A percentile compares a stretch with the other conserved stretches of the same genome.
Conservation (phyloP, 2,888 invertebrate genomes). For the Agrochola lychnidis region DNA sequence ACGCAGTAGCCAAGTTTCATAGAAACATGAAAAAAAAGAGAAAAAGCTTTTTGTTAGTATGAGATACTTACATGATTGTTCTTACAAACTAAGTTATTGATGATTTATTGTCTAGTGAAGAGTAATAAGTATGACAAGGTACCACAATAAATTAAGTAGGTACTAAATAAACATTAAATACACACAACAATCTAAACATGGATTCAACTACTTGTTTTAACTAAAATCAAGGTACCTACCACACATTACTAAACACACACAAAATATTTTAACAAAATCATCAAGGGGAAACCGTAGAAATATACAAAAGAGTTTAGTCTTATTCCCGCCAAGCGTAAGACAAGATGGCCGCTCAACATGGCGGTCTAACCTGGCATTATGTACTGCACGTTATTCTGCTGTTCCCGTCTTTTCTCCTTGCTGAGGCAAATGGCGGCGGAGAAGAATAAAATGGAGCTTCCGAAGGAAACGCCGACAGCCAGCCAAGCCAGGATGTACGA, state of each 20-base stretch:
- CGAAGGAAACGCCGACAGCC: constrained; percentile 94
- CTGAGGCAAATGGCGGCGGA: constrained; percentile 94
- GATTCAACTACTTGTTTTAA: not conserved
- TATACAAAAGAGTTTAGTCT: constrained; percentile 73
- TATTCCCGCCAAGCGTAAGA: constrained; percentile 85
- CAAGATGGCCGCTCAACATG: constrained; percentile 79
- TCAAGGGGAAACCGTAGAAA: constrained; percentile 60
- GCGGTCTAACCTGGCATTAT: constrained; percentile 95
- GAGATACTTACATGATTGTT: constrained; percentile 78
- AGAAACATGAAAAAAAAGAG: constrained; percentile 90
- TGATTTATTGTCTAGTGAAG: constrained; percentile 55
- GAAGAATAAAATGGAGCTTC: constrained; percentile 94
- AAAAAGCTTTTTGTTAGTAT: constrained; percentile 90
- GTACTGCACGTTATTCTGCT: constrained; percentile 95
- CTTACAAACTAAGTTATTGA: constrained; percentile 72
- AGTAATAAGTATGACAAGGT: constrained; percentile 50
- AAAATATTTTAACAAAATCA: constrained; percentile 34
- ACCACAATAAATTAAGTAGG: constrained; percentile 22
- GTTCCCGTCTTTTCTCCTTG: constrained; percentile 94
- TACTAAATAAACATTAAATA: constrained; percentile 7
- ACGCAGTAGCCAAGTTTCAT: constrained; percentile 89
- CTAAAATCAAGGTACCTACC: constrained; percentile 33
- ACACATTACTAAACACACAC: constrained; percentile 49
- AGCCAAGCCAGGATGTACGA: constrained; percentile 96
- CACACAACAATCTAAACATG: constrained; percentile 4